A percentile compares a stretch with the other conserved stretches of the same genome.
phyloP scores from a whole-genome alignment of 37 sponge, comb jelly and placozoan genomes.

The Cliona cf. orientalis region DNA sequence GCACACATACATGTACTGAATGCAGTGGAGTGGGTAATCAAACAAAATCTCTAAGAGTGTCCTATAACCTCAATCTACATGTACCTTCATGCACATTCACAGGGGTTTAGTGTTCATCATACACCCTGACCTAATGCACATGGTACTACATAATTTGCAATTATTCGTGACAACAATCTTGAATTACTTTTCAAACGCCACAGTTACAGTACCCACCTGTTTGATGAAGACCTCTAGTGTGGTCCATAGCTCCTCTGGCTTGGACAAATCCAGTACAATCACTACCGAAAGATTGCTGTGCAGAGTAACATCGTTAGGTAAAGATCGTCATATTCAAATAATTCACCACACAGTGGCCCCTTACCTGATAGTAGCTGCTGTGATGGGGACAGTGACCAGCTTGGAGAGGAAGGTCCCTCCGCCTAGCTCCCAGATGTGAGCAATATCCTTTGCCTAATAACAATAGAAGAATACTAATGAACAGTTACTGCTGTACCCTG shows the following conservation, averaged over 20 bases:
- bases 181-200: too few relatives aligned
- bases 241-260: slow-evolving; percentile 87
- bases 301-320: background rate
- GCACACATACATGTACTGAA: background rate
- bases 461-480: too few relatives aligned
- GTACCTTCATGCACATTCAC: too few relatives aligned
- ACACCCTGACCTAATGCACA: too few relatives aligned
- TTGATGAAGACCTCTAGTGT: slow-evolving; percentile 72
- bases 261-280: slow-evolving; percentile 90
- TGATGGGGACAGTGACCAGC: slow-evolving; percentile 72
- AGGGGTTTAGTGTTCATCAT: too few relatives aligned
- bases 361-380: slow-evolving; percentile 60
- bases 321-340: background rate
- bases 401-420: slow-evolving; percentile 88
- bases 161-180: too few relatives aligned
- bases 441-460: slow-evolving; percentile 78
- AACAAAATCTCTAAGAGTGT: too few relatives aligned
- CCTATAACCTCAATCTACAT: too few relatives aligned
- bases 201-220: slow-evolving; percentile 48
- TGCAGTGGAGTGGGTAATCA: background rate
- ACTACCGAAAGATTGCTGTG: slow-evolving; percentile 68
- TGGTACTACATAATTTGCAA: too few relatives aligned
- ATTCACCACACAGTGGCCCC: background rate
- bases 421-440: slow-evolving; percentile 95
- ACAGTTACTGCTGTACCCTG: too few relatives aligned